Conservation (phyloP, 2,888 invertebrate species). For the Himalopsyche japonica region DNA sequence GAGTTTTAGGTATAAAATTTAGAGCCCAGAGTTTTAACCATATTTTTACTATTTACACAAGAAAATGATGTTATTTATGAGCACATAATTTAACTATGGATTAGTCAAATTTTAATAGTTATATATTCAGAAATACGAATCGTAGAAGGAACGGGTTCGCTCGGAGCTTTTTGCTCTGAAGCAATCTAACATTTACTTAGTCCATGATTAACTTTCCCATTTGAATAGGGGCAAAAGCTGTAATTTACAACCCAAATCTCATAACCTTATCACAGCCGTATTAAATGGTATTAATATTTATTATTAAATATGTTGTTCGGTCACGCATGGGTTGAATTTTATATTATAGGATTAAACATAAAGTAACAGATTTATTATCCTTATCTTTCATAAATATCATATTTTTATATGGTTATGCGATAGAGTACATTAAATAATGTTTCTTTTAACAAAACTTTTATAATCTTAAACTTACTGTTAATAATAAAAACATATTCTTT, state of each 20-base stretch:
- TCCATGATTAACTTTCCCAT: background rate
- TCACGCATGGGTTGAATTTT: background rate
- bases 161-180: background rate
- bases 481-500: too few relatives aligned
- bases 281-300: background rate
- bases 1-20: too few relatives aligned
- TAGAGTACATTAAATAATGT: too few relatives aligned
- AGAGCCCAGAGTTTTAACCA: too few relatives aligned
- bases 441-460: too few relatives aligned
- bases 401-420: too few relatives aligned
- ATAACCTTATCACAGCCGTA: background rate
- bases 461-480: too few relatives aligned
- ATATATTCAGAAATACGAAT: background rate
- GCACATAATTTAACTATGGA: background rate
- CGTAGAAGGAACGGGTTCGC: background rate
- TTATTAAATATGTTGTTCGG: background rate
- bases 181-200: background rate
- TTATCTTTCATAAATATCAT: too few relatives aligned
- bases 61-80: too few relatives aligned
- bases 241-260: background rate
- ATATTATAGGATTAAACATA: background rate
- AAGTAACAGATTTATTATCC: background rate
- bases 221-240: background rate
- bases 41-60: too few relatives aligned
- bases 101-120: background rate